A percentile compares a stretch with the other conserved stretches of the same genome.
Conservation (phyloP, 2,113 vertebrate species). For the Solenodon paradoxus region DNA sequence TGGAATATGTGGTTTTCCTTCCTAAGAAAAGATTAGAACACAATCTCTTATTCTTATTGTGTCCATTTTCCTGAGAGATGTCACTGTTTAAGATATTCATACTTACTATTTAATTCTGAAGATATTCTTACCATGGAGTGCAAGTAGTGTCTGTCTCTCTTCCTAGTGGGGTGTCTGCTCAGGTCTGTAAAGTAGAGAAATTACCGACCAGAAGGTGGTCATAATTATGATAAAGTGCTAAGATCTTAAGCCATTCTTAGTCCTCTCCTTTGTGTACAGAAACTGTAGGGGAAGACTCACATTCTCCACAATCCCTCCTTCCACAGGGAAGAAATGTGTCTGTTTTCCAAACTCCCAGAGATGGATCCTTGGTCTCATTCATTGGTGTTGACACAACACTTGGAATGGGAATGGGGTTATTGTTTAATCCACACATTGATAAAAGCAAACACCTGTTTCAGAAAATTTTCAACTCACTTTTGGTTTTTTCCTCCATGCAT, state of each 20-base stretch:
- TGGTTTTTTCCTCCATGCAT: slow-evolving; percentile 62
- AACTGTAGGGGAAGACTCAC: not conserved
- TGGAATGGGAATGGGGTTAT: not conserved
- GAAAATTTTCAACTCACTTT: not conserved
- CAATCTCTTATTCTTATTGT: too few species aligned
- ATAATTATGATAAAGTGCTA: not conserved
- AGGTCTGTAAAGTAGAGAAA: not conserved
- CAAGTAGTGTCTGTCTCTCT: too few species aligned
- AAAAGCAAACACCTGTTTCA: not conserved
- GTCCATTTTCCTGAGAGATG: too few species aligned
- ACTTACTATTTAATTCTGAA: too few species aligned
- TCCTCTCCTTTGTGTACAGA: not conserved
- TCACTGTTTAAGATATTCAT: too few species aligned
- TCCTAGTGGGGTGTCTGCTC: too few species aligned
- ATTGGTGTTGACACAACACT: not conserved
- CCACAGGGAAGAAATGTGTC: fast-evolving
- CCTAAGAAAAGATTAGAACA: too few species aligned
- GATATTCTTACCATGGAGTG: too few species aligned
- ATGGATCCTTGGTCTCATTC: not conserved
- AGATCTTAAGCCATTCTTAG: not conserved
- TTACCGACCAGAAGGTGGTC: not conserved
- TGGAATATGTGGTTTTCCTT: too few species aligned
- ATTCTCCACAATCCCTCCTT: not conserved
- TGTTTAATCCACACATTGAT: not conserved
- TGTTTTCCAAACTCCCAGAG: not conserved